Evolutionary conservation across 2,797 vertebrate genomes (phyloP), one percentile per base, ranked within the genome.

Genomic region (Carapus acus): DNA sequence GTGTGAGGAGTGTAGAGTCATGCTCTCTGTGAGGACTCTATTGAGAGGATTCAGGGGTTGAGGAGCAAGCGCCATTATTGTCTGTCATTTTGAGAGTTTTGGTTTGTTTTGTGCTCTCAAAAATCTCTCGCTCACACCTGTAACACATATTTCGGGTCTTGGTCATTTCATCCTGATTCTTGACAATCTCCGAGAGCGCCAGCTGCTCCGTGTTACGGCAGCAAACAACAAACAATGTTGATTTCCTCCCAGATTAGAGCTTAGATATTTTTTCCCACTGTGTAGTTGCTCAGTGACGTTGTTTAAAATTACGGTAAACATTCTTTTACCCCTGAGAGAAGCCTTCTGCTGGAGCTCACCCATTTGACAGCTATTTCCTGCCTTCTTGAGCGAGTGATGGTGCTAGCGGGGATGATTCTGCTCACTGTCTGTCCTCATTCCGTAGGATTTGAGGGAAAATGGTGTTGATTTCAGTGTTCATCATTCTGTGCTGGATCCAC

Each of bases 271-370:
- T n/a, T n/a, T 38, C 62, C 43, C 41, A 24, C 19, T 21, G 21
- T 7, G 3, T 6, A 13, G 24, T 61, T 36, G 36, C 53, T 72
- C 54, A 38, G 45, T 45, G 54, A 73, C 37, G 24, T 34, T 67
- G 71, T 80, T 80, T 78, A 58, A 77, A 81, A 65, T 31, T 49
- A n/a, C 2, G 39, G 56, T 79, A 79, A 81, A 81, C 74, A 79
- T 65, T 76, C 60, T 50, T 51, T 12, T 36, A 49, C 43, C 38
- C 69, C 40, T 22, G 45, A 9, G 61, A 63, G 59, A 64, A 0
- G 14, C 67, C 64, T 61, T 49, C 79, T 82, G 76, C 39, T 14
- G 76, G 56, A 24, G 42, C 73, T 82, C 77, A 71, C 49, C 54
- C 36, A 57, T 73, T 46, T 80, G 76, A 80, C 75, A 80, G 70